A percentile compares a stretch with the other conserved stretches of the same genome.
phyloP scores from a whole-genome alignment of 2,888 invertebrate genomes.

The Tetropium fuscum region DNA sequence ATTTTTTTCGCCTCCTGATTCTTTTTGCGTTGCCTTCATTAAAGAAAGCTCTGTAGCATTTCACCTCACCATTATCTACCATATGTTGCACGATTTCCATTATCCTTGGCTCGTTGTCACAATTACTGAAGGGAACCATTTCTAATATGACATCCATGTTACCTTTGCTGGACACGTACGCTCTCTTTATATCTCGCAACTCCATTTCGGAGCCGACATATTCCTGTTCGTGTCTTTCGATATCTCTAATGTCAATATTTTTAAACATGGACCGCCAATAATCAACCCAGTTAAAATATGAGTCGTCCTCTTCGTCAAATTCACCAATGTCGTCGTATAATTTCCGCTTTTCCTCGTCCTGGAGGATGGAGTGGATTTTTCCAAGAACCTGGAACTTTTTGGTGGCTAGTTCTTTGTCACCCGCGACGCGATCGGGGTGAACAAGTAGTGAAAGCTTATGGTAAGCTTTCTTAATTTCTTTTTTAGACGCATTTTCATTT shows the following conservation, averaged over 20 bases:
- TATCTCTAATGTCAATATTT: slow-evolving; percentile 87
- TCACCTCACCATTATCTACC: slow-evolving; percentile 81
- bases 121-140: slow-evolving; percentile 75
- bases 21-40: slow-evolving; percentile 81
- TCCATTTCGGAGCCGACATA: slow-evolving; percentile 91
- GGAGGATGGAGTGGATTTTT: slow-evolving; percentile 87
- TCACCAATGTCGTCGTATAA: slow-evolving; percentile 91
- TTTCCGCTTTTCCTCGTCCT: slow-evolving; percentile 84
- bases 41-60: slow-evolving; percentile 80
- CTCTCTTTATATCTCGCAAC: slow-evolving; percentile 81
- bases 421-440: slow-evolving; percentile 91
- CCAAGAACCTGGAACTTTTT: slow-evolving; percentile 94
- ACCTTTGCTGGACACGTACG: slow-evolving; percentile 86
- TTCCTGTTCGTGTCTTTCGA: slow-evolving; percentile 85
- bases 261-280: slow-evolving; percentile 92
- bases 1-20: slow-evolving; percentile 75
- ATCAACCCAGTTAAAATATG: slow-evolving; percentile 83
- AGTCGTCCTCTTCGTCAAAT: slow-evolving; percentile 80
- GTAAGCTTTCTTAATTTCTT: slow-evolving; percentile 97
- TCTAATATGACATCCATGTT: slow-evolving; percentile 86
- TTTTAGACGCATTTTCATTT: no score
- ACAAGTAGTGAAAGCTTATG: slow-evolving; percentile 89
- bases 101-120: slow-evolving; percentile 84
- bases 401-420: slow-evolving; percentile 83
- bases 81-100: slow-evolving; percentile 74